Percentiles rank a stretch among this genome's conserved stretches.
Evolutionary conservation across 1,140 invertebrate genomes (phyloP).

Genomic region (Psilanteris sp.): DNA sequence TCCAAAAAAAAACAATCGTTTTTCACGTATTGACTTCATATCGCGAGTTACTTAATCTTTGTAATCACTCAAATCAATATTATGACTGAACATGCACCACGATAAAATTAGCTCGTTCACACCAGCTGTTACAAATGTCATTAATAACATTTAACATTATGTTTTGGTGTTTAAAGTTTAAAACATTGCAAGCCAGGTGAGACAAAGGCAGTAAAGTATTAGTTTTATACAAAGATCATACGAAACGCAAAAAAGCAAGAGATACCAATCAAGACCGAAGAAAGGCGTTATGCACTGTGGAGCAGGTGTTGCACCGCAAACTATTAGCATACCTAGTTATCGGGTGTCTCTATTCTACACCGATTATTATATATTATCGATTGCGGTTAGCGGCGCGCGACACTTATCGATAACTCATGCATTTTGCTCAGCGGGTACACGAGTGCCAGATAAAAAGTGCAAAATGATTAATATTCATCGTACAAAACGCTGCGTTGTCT

Average conservation of each 20-base stretch:
- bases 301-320: conserved; percentile 57
- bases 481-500: conserved; percentile 14
- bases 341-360: conserved; percentile 42
- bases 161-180: too few species aligned
- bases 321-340: conserved; percentile 59
- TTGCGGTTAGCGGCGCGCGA: conserved; percentile 54
- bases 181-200: too few species aligned
- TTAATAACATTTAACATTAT: too few species aligned
- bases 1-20: too few species aligned
- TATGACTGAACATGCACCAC: too few species aligned
- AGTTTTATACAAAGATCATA: conserved; percentile 23
- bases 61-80: too few species aligned
- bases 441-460: conserved; percentile 54
- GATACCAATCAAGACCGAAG: conserved; percentile 29
- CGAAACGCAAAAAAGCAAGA: conserved; percentile 27
- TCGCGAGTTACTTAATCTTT: too few species aligned
- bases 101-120: too few species aligned
- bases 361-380: conserved; percentile 59
- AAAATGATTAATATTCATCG: conserved; percentile 50
- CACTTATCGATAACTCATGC: conserved; percentile 55
- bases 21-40: too few species aligned
- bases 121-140: too few species aligned
- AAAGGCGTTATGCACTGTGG: conserved; percentile 51
- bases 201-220: background rate
- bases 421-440: conserved; percentile 45